Conservation (phyloP, 2,888 invertebrate genomes). For the Rhorus exstirpatorius region DNA sequence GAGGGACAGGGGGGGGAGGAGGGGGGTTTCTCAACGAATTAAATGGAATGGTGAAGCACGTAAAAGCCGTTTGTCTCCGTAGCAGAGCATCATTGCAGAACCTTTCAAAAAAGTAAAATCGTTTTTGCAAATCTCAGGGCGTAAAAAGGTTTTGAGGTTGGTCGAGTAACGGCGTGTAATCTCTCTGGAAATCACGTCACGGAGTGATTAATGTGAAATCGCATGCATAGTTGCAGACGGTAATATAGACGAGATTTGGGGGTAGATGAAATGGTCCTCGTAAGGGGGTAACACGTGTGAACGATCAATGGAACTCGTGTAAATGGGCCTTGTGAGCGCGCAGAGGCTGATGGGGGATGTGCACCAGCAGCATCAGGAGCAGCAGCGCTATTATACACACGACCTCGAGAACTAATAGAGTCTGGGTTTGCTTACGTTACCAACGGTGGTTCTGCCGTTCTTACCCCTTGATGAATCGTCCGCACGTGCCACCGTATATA, state of each 20-base stretch:
- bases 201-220: conserved; percentile 25
- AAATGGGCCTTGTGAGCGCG: conserved; percentile 29
- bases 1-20: too few species aligned
- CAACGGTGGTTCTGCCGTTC: conserved; percentile 29
- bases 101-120: too few species aligned
- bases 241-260: conserved; percentile 41
- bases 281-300: conserved; percentile 77
- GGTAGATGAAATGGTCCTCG: conserved; percentile 65
- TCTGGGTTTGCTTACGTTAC: conserved; percentile 43
- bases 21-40: too few species aligned
- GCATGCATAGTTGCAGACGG: conserved; percentile 32
- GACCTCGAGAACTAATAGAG: conserved; percentile 51
- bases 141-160: too few species aligned
- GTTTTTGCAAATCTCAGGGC: too few species aligned
- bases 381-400: conserved; percentile 38
- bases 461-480: conserved; percentile 84
- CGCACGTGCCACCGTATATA: conserved; percentile 81
- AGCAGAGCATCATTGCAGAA: too few species aligned
- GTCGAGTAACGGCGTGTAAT: too few species aligned
- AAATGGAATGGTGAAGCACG: too few species aligned
- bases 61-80: too few species aligned
- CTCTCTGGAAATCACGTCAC: background rate
- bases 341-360: conserved; percentile 38
- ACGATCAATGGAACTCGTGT: conserved; percentile 70
- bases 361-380: conserved; percentile 61